Conservation (phyloP, 2,113 vertebrate genomes). For the Brachirus orientalis region DNA sequence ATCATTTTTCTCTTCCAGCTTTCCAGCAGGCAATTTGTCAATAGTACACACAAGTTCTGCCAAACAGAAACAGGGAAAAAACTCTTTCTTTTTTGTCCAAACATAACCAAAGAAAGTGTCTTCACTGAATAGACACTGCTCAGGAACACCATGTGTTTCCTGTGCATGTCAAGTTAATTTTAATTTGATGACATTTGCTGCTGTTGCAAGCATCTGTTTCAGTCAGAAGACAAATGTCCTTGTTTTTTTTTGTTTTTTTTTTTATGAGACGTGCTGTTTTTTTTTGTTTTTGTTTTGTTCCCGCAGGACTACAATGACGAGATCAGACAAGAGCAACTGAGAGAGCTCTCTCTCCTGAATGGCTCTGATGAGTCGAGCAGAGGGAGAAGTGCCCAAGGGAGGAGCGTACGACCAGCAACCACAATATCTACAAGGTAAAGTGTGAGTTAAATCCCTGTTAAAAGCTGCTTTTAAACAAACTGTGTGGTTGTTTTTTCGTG, state of each 20-base stretch:
- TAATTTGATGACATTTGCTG: constrained; percentile 59
- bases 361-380: constrained; percentile 93
- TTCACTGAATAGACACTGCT: constrained; percentile 43
- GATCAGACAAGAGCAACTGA: constrained; percentile 97
- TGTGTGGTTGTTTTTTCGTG: no score
- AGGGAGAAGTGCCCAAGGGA: constrained; percentile 86
- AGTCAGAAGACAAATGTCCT: constrained; percentile 55
- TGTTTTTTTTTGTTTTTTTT: constrained; percentile 30
- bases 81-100: neutral
- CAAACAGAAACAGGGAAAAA: neutral
- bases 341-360: constrained; percentile 95
- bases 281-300: constrained; percentile 40
- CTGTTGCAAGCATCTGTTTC: constrained; percentile 57
- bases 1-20: constrained; percentile 3
- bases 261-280: constrained; percentile 34
- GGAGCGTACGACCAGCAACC: constrained; percentile 85
- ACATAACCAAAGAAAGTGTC: constrained; percentile 12
- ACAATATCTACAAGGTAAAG: constrained; percentile 86
- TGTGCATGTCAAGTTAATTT: constrained; percentile 49
- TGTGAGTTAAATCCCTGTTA: neutral
- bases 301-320: constrained; percentile 98
- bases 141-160: constrained; percentile 34
- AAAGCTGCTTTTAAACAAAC: neutral
- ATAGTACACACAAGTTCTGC: neutral
- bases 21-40: neutral